Evolutionary conservation across 2,888 invertebrate species (phyloP), one percentile per base, ranked within the genome.

Genomic region (Thereva nobilitata): DNA sequence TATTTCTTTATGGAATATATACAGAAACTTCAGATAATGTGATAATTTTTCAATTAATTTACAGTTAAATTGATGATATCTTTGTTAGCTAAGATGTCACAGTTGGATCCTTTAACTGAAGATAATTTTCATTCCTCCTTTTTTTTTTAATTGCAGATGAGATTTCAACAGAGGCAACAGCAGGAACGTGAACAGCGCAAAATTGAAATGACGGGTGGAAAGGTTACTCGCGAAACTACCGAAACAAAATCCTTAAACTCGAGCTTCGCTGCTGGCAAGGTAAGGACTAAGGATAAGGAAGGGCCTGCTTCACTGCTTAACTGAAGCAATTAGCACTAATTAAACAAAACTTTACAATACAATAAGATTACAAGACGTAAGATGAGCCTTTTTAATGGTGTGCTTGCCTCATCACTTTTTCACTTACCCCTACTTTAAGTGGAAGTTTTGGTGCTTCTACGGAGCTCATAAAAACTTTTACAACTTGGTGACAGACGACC

Each of bases 121-220:
- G 53, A 9, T 37, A 37, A 9, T 10, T 67, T 54, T 54, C 64
- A 8, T 47, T 34, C 23, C 23, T 47, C 45, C 38, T 35, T n/a
- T 45, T 52, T 73, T 65, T 82, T 45, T 52, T 53, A 72, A 69
- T 83, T 80, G 4, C 83, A 93, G 92, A 91, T 92, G 71, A 86
- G 89, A 68, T 92, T 91, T 80, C 92, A 92, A 77, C 91, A 92
- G 78, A 90, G 88, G 75, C 92, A 91, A 75, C 84, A 90, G 79
- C 87, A 89, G 77, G 92, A 92, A 77, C 88, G 90, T 71, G 92
- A 92, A 77, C 85, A 89, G 80, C 90, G 90, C 75, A 86, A 91
- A 68, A 83, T 90, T 44, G 86, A 87, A 71, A 83, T 89, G 71
- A 87, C 54, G 10, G 41, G 47, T n/a, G 47, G 23, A 7, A 61